These are phyloP conservation scores for Osmerus mordax DNA, from an alignment of 2,113 vertebrate species.

Conservation along the genomic window DNA sequence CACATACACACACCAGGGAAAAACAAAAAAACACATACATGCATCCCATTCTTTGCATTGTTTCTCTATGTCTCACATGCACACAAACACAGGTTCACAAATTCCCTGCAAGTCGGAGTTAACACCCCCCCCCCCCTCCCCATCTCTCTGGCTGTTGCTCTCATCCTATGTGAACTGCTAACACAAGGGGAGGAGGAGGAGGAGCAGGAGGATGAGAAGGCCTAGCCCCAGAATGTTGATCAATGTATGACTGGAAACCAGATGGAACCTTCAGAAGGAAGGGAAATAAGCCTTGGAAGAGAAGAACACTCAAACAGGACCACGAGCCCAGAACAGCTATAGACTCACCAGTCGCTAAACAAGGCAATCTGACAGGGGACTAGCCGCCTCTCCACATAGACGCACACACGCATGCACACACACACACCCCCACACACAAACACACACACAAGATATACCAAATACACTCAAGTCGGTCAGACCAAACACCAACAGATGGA, in stretches of 20 bases:
- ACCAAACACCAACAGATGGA: neutral
- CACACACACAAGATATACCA: conserved; percentile 13
- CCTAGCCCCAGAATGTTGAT: conserved; percentile 53
- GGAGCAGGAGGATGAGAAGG: neutral
- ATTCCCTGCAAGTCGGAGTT: too few species aligned
- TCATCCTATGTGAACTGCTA: conserved; percentile 51
- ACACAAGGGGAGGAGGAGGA: conserved; percentile 30
- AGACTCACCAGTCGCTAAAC: conserved; percentile 24
- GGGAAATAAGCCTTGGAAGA: conserved; percentile 30
- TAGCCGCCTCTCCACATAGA: conserved; percentile 29
- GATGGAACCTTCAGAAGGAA: conserved; percentile 50
- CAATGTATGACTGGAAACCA: conserved; percentile 51
- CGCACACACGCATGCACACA: conserved; percentile 8
- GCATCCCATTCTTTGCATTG: too few species aligned
- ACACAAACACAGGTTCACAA: too few species aligned
- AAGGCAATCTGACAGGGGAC: conserved; percentile 23
- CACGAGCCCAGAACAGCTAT: conserved; percentile 19
- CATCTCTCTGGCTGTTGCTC: conserved; percentile 45
- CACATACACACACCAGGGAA: too few species aligned
- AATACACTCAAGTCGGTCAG: neutral
- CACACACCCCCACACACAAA: neutral
- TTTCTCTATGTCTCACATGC: too few species aligned
- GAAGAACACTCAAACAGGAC: conserved; percentile 34
- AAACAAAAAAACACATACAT: too few species aligned
- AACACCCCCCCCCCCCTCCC: conserved; percentile 22